Evolutionary conservation across 2,113 vertebrate genomes (phyloP).

Genomic region (Butorides virescens): DNA sequence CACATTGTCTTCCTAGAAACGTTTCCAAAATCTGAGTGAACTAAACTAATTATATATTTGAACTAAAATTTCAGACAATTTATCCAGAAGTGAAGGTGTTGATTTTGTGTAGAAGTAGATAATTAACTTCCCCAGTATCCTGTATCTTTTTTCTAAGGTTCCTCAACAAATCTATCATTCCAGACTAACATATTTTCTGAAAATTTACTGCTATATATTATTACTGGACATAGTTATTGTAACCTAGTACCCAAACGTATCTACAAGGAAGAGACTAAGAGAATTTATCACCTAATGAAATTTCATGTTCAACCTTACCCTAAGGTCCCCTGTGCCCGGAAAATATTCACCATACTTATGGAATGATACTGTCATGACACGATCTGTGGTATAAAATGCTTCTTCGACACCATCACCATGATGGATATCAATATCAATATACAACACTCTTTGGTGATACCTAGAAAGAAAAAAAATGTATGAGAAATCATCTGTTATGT

Average conservation of each 20-base stretch:
- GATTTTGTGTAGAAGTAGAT: background rate
- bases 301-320: slow-evolving; percentile 70
- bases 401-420: slow-evolving; percentile 87
- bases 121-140: background rate
- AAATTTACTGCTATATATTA: background rate
- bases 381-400: slow-evolving; percentile 86
- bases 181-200: background rate
- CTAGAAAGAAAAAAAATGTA: slow-evolving; percentile 45
- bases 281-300: background rate
- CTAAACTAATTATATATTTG: background rate
- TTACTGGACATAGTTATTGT: background rate
- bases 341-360: slow-evolving; percentile 88
- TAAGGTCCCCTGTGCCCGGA: slow-evolving; percentile 83
- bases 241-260: background rate
- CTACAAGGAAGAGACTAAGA: background rate
- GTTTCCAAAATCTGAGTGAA: background rate
- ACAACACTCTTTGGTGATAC: slow-evolving; percentile 86
- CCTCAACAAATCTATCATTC: background rate
- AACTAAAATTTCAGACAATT: background rate
- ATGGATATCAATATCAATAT: slow-evolving; percentile 88
- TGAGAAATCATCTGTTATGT: background rate
- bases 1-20: background rate
- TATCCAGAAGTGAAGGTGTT: background rate
- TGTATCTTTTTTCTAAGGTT: background rate
- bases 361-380: slow-evolving; percentile 88